Evolutionary conservation across 2,113 vertebrate species (phyloP), one percentile per base, ranked within the genome.

Genomic region (Labeo catla): DNA sequence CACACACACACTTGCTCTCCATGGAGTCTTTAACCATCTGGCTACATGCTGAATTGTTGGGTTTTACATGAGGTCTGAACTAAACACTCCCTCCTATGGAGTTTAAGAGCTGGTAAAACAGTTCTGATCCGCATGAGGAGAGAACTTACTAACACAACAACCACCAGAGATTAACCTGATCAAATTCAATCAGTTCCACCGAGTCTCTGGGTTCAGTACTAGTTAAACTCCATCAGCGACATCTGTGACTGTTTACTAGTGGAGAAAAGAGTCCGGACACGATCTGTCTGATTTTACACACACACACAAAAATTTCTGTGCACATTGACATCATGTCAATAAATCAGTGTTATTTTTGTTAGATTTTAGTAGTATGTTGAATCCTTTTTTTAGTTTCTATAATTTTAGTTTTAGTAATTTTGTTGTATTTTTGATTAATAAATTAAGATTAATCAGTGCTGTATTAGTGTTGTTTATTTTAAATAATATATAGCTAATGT

Each of bases 1-100:
- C 72, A 50, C 72, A 76, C 70, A 73, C 72, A 87, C 78, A 76
- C 78, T 82, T 1, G 16, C 80, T 87, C 88, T 92, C 83, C 76
- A 73, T 85, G 54, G 73, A 89, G 87, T 76, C 47, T 78, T 76
- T 65, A 80, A 91, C 93, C 94, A 94, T 94, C 94, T 94, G 93
- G 93, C 92, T 92, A 89, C 81, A 85, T 91, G 89, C 90, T 91
- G 91, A 91, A 90, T 89, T 86, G 89, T 82, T 88, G 88, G 87
- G 89, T 91, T 91, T 92, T 93, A 90, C 85, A 89, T 79, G 34
- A 87, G 88, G 87, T 78, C 39, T 54, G 81, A 76, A 84, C 88
- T 86, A 81, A 79, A 86, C 82, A 90, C 87, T 91, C 81, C 86
- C 43, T 87, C 85, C 52, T 66, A 23, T 63, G 81, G 84, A 88